phyloP scores from a whole-genome alignment of 2,888 invertebrate species.

The Drosophila vallismaia region DNA sequence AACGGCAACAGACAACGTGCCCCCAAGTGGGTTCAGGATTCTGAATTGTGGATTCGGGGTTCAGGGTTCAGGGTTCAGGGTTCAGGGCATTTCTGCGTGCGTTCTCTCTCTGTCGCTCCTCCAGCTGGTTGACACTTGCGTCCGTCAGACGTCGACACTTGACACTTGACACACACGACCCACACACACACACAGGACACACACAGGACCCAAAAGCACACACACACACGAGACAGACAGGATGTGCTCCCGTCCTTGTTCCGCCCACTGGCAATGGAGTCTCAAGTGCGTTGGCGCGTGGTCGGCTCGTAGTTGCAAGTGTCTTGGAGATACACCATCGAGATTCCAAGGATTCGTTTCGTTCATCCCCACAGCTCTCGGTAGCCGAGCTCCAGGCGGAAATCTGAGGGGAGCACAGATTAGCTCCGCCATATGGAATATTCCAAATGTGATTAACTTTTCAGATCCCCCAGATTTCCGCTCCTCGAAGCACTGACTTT shows the following conservation, averaged over 20 bases:
- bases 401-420: slow-evolving; percentile 14
- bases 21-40: slow-evolving; percentile 10
- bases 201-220: slow-evolving; percentile 10
- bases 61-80: slow-evolving; percentile 41
- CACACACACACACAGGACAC: slow-evolving; percentile 15
- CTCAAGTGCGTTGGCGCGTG: slow-evolving; percentile 58
- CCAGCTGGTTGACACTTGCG: slow-evolving; percentile 71
- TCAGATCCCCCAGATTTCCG: slow-evolving; percentile 24
- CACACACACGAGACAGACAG: neutral
- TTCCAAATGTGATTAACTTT: slow-evolving; percentile 41
- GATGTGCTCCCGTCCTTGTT: slow-evolving; percentile 16
- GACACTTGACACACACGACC: slow-evolving; percentile 51
- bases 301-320: slow-evolving; percentile 15
- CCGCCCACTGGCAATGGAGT: slow-evolving; percentile 29
- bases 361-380: neutral
- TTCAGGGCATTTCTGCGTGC: slow-evolving; percentile 6
- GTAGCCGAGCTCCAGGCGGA: slow-evolving; percentile 4
- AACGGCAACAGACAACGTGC: slow-evolving; percentile 6
- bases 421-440: slow-evolving; percentile 42
- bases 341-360: slow-evolving; percentile 3
- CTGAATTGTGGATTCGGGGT: neutral
- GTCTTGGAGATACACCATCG: slow-evolving; percentile 28
- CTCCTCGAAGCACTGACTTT: neutral
- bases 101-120: slow-evolving; percentile 42
- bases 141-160: slow-evolving; percentile 70